phyloP scores from a whole-genome alignment of 2,113 vertebrate genomes.

The Geococcyx californianus region DNA sequence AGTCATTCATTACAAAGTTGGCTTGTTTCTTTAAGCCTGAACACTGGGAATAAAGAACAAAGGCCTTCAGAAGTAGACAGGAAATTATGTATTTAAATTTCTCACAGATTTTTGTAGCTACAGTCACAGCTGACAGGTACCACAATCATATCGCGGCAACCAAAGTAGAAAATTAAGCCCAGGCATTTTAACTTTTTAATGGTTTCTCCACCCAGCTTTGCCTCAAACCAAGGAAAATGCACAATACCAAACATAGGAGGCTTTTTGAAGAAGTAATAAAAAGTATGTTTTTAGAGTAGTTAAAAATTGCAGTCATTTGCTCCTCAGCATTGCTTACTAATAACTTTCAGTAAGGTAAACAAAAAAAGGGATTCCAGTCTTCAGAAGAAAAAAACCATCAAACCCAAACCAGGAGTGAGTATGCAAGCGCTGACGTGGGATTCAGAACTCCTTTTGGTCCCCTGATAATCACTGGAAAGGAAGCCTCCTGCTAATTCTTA shows the following conservation, averaged over 20 bases:
- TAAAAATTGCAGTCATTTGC: neutral
- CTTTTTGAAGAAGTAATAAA: neutral
- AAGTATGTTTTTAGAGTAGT: neutral
- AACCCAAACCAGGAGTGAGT: neutral
- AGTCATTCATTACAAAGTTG: too few species aligned
- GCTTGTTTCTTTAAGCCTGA: too few species aligned
- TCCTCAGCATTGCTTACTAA: neutral
- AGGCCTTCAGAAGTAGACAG: too few species aligned
- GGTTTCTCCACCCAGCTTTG: too few species aligned
- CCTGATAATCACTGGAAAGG: neutral
- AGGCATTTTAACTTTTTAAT: too few species aligned
- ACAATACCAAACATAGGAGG: neutral
- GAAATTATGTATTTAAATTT: too few species aligned
- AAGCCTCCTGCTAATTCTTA: neutral
- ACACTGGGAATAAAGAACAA: too few species aligned
- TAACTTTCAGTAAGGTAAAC: neutral
- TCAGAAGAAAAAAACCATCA: neutral
- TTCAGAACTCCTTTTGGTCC: neutral
- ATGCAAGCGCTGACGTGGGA: neutral
- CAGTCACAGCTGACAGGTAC: too few species aligned
- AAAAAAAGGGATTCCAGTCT: neutral
- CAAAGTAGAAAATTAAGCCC: too few species aligned
- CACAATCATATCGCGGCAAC: too few species aligned
- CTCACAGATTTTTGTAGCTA: too few species aligned
- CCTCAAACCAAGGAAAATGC: neutral